Percentiles rank a stretch among this genome's conserved stretches.
Conservation (phyloP, 2,888 invertebrate genomes). For the Julus scandinavius region DNA sequence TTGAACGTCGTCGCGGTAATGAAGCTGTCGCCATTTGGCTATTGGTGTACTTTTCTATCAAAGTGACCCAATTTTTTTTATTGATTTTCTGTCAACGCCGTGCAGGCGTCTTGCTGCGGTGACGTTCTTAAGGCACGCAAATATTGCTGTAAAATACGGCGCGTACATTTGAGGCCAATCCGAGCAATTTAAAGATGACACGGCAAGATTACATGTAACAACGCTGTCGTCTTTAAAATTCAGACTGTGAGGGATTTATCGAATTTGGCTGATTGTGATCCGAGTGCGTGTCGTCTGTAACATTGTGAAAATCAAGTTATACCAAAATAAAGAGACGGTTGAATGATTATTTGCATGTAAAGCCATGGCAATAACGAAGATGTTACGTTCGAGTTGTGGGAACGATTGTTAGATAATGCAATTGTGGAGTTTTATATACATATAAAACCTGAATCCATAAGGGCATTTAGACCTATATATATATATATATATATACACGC, state of each 20-base stretch:
- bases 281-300: background rate
- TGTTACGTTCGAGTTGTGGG: background rate
- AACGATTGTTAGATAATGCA: background rate
- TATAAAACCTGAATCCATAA: too few species aligned
- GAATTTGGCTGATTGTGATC: background rate
- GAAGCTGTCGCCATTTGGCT: background rate
- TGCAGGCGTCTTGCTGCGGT: background rate
- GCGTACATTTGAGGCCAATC: constrained; percentile 24
- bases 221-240: background rate
- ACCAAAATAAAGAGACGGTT: too few species aligned
- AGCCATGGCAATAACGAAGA: background rate
- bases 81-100: background rate
- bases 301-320: too few species aligned
- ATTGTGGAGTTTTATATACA: too few species aligned
- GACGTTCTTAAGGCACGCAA: background rate
- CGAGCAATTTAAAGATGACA: constrained; percentile 5
- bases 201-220: background rate
- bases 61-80: constrained; percentile 22
- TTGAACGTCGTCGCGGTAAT: background rate
- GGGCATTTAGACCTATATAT: too few species aligned
- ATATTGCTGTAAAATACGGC: background rate
- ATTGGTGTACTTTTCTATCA: background rate
- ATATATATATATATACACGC: too few species aligned
- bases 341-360: background rate
- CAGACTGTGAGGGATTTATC: background rate